Base-by-base conservation (phyloP, 2,113 vertebrate species). In the Rhea pennata region DNA sequence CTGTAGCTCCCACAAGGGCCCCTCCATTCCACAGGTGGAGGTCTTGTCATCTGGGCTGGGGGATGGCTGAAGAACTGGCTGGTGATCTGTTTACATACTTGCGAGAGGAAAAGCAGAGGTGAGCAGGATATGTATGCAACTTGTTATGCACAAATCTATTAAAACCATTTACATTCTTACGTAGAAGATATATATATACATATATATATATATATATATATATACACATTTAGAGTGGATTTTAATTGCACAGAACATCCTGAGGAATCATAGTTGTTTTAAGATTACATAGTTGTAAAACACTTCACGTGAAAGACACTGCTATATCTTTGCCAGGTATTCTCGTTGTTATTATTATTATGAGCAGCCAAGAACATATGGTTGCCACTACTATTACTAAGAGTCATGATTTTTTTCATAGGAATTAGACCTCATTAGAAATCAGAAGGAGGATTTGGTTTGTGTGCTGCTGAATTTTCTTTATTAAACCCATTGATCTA, bases 361-460 rank as follows among this genome's bases (percentile, higher is more conserved):
- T 44, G 71, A 90, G 44, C 36, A 80, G 53, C 23, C 84, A 94
- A 86, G 33, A 93, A 73, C 14, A 5, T 71, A 42, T 71, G 56
- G 39, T 74, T 84, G 72, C 51, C 79, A 71, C 40, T 16, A 10
- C 23, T 80, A 12, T 91, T 84, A 64, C 12, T 58, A 33, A 46
- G 23, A 20, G 16, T 48, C 33, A 12, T n/a, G 64, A 67, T 53
- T 78, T 92, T 93, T 91, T 83, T 65, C 9, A 5, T 59, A 71
- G 54, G 71, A 88, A 80, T 88, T 59, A 85, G 42, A 56, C 56
- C 46, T 92, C 21, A 48, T 61, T 80, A 92, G 87, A 91, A 95
- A 74, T 91, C 64, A 80, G 46, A 88, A 91, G 53, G 36, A 87
- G 67, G 77, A 66, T 89, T 93, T 92, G 26, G 56, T 96, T 78